A percentile compares a stretch with the other conserved stretches of the same genome.
Conservation (phyloP, 2,113 vertebrate genomes). For the Eolophus roseicapilla region DNA sequence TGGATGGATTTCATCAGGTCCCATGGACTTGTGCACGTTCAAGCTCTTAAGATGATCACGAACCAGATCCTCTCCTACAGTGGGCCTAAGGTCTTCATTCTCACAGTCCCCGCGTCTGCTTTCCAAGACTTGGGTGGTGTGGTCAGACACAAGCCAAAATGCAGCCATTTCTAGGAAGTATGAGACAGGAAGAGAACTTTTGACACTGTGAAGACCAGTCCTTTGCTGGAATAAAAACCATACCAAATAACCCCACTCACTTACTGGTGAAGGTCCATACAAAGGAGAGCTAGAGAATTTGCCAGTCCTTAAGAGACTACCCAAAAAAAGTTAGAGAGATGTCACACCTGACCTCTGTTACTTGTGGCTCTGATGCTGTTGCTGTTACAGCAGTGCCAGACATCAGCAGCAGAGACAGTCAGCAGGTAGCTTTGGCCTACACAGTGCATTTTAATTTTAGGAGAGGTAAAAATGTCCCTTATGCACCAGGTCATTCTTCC, state of each 20-base stretch:
- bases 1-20: too few relatives aligned
- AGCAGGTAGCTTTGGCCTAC: background rate
- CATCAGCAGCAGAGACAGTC: background rate
- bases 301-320: background rate
- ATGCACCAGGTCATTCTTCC: rapidly evolving
- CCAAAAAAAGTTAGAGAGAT: background rate
- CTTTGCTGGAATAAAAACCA: background rate
- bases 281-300: background rate
- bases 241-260: background rate
- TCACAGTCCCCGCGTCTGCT: too few relatives aligned
- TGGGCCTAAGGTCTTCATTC: too few relatives aligned
- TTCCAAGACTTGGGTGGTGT: too few relatives aligned
- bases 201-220: background rate
- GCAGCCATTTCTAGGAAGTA: background rate
- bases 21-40: too few relatives aligned
- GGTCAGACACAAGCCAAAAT: background rate
- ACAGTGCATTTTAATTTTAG: rapidly evolving
- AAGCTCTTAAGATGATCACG: too few relatives aligned
- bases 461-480: background rate
- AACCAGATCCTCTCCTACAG: too few relatives aligned
- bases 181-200: background rate
- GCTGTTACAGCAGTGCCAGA: background rate
- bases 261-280: background rate
- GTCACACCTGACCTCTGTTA: background rate
- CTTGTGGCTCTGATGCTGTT: background rate